A percentile compares a stretch with the other conserved stretches of the same genome.
Conservation (phyloP, 1,140 invertebrate species). For the Drosophila tropicalis region DNA sequence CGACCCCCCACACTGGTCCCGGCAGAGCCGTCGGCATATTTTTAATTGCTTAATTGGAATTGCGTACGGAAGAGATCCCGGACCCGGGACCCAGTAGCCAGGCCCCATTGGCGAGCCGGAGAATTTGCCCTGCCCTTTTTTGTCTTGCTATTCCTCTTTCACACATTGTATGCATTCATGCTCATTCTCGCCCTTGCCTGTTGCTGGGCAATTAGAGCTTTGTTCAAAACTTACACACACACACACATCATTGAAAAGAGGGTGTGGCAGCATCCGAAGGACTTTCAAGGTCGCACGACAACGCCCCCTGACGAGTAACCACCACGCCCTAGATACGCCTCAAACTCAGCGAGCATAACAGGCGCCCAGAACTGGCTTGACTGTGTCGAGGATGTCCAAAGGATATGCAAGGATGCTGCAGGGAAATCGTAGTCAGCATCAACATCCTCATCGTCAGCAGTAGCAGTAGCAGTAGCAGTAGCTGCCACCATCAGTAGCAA, state of each 20-base stretch:
- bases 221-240: background rate
- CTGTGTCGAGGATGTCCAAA: constrained; percentile 24
- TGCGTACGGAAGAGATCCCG: constrained; percentile 54
- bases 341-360: constrained; percentile 69
- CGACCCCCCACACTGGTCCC: constrained; percentile 2
- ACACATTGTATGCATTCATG: constrained; percentile 14
- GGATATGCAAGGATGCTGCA: constrained; percentile 11
- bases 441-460: background rate
- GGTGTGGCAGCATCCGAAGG: constrained; percentile 12
- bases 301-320: constrained; percentile 39
- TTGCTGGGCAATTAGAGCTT: constrained; percentile 55
- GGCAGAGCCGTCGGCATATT: constrained; percentile 41
- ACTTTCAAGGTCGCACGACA: constrained; percentile 37
- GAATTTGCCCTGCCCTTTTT: constrained; percentile 31
- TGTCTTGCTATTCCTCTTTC: constrained; percentile 23
- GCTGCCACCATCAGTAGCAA: background rate
- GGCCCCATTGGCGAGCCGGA: constrained; percentile 2
- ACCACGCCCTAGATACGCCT: constrained; percentile 81
- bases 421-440: background rate
- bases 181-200: constrained; percentile 25
- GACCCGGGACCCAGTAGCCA: constrained; percentile 10
- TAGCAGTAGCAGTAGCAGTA: background rate
- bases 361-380: constrained; percentile 51
- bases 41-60: constrained; percentile 83
- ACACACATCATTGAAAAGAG: background rate